A percentile compares a stretch with the other conserved stretches of the same genome.
Evolutionary conservation across 2,113 vertebrate genomes (phyloP).

Genomic region (Brachionichthys hirsutus): DNA sequence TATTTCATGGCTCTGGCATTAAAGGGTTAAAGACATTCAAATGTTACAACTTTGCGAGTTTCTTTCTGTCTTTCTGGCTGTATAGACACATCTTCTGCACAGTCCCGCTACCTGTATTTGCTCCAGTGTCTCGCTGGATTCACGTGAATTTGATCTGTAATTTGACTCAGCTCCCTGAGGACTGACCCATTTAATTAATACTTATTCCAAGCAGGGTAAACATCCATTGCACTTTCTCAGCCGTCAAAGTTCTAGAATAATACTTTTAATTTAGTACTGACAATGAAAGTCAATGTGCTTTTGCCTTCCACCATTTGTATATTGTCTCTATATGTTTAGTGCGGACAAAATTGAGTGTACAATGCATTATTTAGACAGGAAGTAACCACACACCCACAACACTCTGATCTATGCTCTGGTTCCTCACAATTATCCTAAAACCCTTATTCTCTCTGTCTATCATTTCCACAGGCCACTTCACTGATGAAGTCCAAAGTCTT

Average conservation of each 20-base stretch:
- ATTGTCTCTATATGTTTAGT: constrained; percentile 2
- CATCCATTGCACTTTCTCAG: constrained; percentile 23
- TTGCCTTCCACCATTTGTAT: background rate
- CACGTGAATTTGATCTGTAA: constrained; percentile 57
- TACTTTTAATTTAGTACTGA: constrained; percentile 8
- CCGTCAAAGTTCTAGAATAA: constrained; percentile 11
- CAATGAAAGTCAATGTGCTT: constrained; percentile 9
- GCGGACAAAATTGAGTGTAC: constrained; percentile 20
- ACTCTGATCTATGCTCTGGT: constrained; percentile 44
- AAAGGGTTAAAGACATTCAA: background rate
- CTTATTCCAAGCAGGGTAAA: constrained; percentile 39
- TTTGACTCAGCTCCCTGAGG: constrained; percentile 46
- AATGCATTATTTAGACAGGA: constrained; percentile 61
- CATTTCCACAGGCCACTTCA: constrained; percentile 63
- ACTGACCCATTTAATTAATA: constrained; percentile 48
- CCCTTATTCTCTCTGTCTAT: constrained; percentile 44
- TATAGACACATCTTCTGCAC: background rate
- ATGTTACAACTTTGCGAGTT: background rate
- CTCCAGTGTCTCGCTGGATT: constrained; percentile 25
- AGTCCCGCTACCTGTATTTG: constrained; percentile 15
- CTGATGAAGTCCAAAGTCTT: constrained; percentile 76
- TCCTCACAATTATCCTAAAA: constrained; percentile 57
- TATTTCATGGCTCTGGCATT: background rate
- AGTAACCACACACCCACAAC: constrained; percentile 53
- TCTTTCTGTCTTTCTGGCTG: background rate